phyloP scores from a whole-genome alignment of 2,888 invertebrate genomes.

The Bimastos eiseni region DNA sequence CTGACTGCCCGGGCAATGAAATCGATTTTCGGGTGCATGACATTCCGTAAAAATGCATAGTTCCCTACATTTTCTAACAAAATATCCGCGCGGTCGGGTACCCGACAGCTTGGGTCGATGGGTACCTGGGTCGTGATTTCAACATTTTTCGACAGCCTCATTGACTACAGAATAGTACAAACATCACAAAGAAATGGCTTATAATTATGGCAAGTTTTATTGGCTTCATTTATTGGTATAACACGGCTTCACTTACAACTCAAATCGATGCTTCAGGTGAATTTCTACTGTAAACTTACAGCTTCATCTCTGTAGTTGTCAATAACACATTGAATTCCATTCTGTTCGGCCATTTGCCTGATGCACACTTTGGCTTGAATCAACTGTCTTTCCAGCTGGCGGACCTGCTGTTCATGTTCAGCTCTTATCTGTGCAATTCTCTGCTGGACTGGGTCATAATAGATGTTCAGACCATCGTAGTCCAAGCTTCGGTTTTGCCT shows the following conservation, averaged over 20 bases:
- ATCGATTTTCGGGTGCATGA: too few relatives aligned
- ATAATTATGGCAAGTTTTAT: neutral
- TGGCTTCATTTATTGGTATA: neutral
- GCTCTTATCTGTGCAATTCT: conserved; percentile 78
- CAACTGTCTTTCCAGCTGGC: conserved; percentile 28
- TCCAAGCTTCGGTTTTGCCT: conserved; percentile 50
- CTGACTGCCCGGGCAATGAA: too few relatives aligned
- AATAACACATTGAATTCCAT: neutral
- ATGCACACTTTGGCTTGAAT: neutral
- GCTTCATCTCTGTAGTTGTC: conserved; percentile 26
- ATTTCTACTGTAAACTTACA: conserved; percentile 18
- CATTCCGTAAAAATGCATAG: too few relatives aligned
- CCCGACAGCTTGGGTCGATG: too few relatives aligned
- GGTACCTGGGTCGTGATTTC: too few relatives aligned
- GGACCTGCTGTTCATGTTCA: conserved; percentile 36
- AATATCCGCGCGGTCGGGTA: too few relatives aligned
- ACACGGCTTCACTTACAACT: neutral
- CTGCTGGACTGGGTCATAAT: conserved; percentile 74
- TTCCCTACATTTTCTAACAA: too few relatives aligned
- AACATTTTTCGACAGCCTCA: too few relatives aligned
- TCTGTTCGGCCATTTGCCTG: neutral
- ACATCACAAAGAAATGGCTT: neutral
- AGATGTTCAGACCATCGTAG: conserved; percentile 72
- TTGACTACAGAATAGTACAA: too few relatives aligned
- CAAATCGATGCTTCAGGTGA: neutral